Percentiles rank a stretch among this genome's conserved stretches.
These are phyloP conservation scores for Bos javanicus DNA, from an alignment of 2,113 vertebrate genomes.

Conservation along the genomic window DNA sequence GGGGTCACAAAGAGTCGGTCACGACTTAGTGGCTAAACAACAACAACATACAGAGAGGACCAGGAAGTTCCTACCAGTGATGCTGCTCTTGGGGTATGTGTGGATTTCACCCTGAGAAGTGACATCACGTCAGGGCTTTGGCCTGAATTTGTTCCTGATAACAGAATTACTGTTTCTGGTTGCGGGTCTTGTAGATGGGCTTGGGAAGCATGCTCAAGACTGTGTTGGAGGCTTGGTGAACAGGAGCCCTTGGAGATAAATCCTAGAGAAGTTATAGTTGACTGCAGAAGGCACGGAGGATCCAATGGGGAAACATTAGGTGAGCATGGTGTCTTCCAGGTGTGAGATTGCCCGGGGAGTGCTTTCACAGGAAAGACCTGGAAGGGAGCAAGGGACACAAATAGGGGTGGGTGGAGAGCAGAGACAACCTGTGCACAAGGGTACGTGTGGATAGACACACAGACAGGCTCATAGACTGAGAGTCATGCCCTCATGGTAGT, in stretches of 20 bases:
- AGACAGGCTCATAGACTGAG: not conserved
- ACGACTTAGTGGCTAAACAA: not conserved
- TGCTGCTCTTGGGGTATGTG: not conserved
- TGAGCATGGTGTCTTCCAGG: not conserved
- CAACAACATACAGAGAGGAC: not conserved
- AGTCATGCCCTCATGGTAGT: not conserved
- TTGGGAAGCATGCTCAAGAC: not conserved
- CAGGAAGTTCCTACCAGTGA: no score
- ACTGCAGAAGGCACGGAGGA: not conserved
- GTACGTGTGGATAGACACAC: not conserved
- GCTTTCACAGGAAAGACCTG: not conserved
- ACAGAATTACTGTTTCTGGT: not conserved
- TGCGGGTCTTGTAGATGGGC: not conserved
- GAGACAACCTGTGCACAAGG: not conserved
- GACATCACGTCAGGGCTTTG: not conserved
- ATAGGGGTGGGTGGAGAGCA: not conserved
- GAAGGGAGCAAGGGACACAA: not conserved
- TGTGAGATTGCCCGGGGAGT: not conserved
- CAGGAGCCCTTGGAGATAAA: not conserved
- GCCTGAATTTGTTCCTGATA: not conserved
- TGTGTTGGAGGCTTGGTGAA: not conserved
- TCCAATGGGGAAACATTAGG: rapidly evolving
- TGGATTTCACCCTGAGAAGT: not conserved
- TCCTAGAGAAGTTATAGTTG: not conserved
- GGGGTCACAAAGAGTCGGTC: not conserved